Evolutionary conservation across 1,140 invertebrate species (phyloP).

Genomic region (Neodiprion fabricii): DNA sequence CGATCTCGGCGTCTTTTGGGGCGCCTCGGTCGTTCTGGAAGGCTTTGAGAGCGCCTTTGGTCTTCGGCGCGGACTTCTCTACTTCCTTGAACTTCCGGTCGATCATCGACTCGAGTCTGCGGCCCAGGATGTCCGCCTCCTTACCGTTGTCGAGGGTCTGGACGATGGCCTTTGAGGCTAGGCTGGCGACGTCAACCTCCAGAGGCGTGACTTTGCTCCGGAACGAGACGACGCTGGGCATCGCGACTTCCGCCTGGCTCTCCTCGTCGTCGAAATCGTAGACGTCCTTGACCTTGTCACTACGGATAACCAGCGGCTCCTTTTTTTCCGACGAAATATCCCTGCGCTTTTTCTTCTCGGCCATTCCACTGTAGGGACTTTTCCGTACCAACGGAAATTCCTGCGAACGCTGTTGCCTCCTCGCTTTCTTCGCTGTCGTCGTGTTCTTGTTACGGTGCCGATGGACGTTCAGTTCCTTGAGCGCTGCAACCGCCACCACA

Average conservation of each 20-base stretch:
- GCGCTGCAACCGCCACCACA: conserved; percentile 18
- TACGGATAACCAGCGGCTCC: background rate
- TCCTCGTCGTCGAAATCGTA: conserved; percentile 60
- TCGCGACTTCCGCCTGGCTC: conserved; percentile 39
- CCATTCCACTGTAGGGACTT: conserved; percentile 42
- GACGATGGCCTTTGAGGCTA: conserved; percentile 37
- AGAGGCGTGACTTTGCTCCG: conserved; percentile 35
- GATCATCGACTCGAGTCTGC: conserved; percentile 40
- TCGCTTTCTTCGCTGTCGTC: conserved; percentile 40
- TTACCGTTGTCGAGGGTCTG: conserved; percentile 42
- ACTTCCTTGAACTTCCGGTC: conserved; percentile 47
- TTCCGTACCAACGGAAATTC: conserved; percentile 53
- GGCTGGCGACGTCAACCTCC: background rate
- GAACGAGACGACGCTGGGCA: conserved; percentile 47
- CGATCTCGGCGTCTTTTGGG: conserved; percentile 16
- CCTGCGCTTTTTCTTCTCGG: conserved; percentile 51
- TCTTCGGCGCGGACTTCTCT: conserved; percentile 52
- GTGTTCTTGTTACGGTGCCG: conserved; percentile 31
- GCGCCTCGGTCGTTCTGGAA: conserved; percentile 46
- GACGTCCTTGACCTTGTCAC: conserved; percentile 49
- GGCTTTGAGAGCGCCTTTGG: conserved; percentile 52
- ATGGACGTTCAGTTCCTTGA: conserved; percentile 30
- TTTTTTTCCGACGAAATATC: conserved; percentile 37
- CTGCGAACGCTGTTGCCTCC: conserved; percentile 33
- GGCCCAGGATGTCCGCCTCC: conserved; percentile 26